phyloP scores from a whole-genome alignment of 2,888 invertebrate species.

The Auanema freiburgensis region DNA sequence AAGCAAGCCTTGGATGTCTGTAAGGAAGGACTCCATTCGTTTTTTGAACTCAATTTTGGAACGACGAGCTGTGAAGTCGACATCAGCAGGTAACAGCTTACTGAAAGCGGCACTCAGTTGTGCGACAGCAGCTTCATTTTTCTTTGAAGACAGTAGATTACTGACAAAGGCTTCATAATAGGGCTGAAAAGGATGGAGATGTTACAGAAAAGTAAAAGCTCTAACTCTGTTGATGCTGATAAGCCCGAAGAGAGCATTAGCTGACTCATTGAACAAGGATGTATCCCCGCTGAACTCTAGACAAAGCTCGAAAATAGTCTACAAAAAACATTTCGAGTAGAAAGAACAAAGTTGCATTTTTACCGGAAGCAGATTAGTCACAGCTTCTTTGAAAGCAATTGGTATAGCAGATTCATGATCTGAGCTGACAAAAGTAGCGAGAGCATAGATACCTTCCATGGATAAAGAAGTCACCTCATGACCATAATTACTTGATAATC shows the following conservation, averaged over 20 bases:
- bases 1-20: conserved; percentile 48
- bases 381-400: conserved; percentile 8
- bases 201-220: neutral
- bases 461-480: conserved; percentile 9
- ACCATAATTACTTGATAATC: conserved; percentile 23
- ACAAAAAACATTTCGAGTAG: conserved; percentile 19
- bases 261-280: conserved; percentile 66
- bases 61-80: neutral
- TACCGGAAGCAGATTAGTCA: conserved; percentile 33
- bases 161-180: conserved; percentile 37
- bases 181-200: conserved; percentile 23
- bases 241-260: conserved; percentile 65
- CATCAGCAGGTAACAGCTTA: conserved; percentile 23
- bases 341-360: neutral
- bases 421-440: neutral
- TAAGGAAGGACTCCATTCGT: conserved; percentile 53
- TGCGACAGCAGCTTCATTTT: conserved; percentile 28
- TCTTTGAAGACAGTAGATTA: conserved; percentile 31
- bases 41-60: conserved; percentile 42
- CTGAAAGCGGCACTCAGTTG: conserved; percentile 29
- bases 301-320: conserved; percentile 65
- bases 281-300: conserved; percentile 66
- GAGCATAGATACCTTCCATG: conserved; percentile 3
- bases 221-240: conserved; percentile 66
- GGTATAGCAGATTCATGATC: conserved; percentile 20